Percentiles rank a stretch among this genome's conserved stretches.
These are phyloP conservation scores for Cyphomyrus plagiostoma DNA, from an alignment of 2,113 vertebrate genomes.

Conservation along the genomic window DNA sequence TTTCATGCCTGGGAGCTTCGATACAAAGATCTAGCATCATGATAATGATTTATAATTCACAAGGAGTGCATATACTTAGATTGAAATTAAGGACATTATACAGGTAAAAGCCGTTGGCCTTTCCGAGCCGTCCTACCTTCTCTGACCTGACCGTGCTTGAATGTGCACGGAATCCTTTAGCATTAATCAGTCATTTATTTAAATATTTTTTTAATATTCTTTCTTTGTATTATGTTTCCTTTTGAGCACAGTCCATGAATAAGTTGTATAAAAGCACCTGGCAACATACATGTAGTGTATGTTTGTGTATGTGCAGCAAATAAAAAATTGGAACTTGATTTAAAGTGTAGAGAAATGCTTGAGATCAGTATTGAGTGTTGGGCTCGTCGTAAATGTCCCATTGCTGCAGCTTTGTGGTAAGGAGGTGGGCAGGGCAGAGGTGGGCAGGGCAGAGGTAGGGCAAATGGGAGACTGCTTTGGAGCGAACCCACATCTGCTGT, in stretches of 20 bases:
- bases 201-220: slow-evolving; percentile 16
- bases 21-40: not conserved
- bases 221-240: not conserved
- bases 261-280: not conserved
- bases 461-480: not conserved
- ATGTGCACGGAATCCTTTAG: not conserved
- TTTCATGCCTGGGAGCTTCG: not conserved
- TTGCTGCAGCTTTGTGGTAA: not conserved
- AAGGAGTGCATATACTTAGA: slow-evolving; percentile 36
- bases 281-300: not conserved
- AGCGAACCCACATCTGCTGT: not conserved
- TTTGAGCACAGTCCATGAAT: not conserved
- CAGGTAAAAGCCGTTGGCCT: slow-evolving; percentile 27
- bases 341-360: not conserved
- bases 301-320: not conserved
- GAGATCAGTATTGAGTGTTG: not conserved
- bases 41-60: not conserved
- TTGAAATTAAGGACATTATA: slow-evolving; percentile 27
- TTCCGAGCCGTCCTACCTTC: not conserved
- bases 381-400: not conserved
- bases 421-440: not conserved
- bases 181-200: not conserved
- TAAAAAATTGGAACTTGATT: slow-evolving; percentile 34
- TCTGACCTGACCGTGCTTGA: too few species aligned
- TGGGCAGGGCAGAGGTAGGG: not conserved